phyloP scores from a whole-genome alignment of 2,113 vertebrate species.

The Peucedramus taeniatus region DNA sequence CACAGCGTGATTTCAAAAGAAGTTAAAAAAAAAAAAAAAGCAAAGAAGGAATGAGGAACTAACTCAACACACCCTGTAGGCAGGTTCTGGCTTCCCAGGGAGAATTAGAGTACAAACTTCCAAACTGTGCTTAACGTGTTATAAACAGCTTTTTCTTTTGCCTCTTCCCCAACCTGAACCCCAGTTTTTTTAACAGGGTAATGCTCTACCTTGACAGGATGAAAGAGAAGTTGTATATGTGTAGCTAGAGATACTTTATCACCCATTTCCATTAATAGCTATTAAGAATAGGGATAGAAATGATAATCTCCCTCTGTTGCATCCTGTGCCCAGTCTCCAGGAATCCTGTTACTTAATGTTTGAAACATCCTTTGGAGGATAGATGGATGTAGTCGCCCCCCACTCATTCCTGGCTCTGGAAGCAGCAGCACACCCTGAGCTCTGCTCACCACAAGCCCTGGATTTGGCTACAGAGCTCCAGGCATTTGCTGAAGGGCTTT shows the following conservation, averaged over 20 bases:
- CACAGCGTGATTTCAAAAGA: not conserved
- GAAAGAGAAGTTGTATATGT: not conserved
- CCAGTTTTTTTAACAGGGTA: not conserved
- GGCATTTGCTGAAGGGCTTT: not conserved
- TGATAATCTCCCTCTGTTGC: not conserved
- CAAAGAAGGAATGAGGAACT: slow-evolving; percentile 31
- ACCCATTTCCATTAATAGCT: slow-evolving; percentile 6
- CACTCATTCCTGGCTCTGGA: slow-evolving; percentile 10
- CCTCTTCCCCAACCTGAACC: not conserved
- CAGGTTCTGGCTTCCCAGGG: not conserved
- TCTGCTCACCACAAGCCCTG: not conserved
- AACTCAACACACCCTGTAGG: slow-evolving; percentile 2
- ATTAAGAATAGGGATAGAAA: not conserved
- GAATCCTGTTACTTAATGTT: slow-evolving; percentile 33
- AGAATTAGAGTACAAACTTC: not conserved
- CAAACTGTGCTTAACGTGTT: not conserved
- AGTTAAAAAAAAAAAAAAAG: not conserved
- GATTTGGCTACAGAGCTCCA: not conserved
- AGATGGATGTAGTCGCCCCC: not conserved
- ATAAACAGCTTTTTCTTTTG: not conserved
- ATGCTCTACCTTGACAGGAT: not conserved
- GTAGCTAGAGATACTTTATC: not conserved
- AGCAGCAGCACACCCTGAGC: not conserved
- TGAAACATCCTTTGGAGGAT: not conserved
- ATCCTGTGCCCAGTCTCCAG: not conserved